A percentile compares a stretch with the other conserved stretches of the same genome.
Evolutionary conservation across 1,140 invertebrate species (phyloP).

Genomic region (Scaptomyza pallida): DNA sequence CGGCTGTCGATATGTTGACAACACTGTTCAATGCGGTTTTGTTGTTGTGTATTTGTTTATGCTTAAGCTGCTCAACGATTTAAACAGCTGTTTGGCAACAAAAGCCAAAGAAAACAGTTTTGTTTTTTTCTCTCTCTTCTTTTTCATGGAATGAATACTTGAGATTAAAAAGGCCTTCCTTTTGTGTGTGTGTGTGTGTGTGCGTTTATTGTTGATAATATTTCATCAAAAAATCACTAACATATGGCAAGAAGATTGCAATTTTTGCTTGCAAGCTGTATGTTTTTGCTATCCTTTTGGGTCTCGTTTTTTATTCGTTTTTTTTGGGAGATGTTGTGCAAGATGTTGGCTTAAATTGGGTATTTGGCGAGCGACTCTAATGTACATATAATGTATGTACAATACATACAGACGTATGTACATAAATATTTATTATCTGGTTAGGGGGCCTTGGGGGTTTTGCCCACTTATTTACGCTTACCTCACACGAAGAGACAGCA

Average conservation of each 20-base stretch:
- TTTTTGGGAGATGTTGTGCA: neutral
- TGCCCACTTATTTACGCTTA: slow-evolving; percentile 32
- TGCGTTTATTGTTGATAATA: neutral
- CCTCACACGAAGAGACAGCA: slow-evolving; percentile 20
- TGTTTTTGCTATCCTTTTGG: slow-evolving; percentile 1
- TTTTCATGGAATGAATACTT: neutral
- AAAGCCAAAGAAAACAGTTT: no score
- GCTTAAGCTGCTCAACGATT: neutral
- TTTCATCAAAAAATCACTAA: neutral
- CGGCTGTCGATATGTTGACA: neutral
- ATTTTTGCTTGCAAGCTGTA: neutral
- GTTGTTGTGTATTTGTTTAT: neutral
- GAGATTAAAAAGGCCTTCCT: neutral
- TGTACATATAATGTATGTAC: neutral
- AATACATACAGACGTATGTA: no score
- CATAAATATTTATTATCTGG: slow-evolving; percentile 26
- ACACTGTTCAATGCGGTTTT: neutral
- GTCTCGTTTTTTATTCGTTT: neutral
- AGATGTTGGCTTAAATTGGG: neutral
- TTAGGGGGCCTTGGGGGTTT: slow-evolving; percentile 32
- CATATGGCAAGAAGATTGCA: neutral
- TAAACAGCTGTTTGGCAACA: slow-evolving; percentile 1
- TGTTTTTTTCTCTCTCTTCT: no score
- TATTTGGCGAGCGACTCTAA: neutral
- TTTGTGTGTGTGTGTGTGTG: neutral